phyloP scores from a whole-genome alignment of 2,797 vertebrate species.

The Protosalanx chinensis region DNA sequence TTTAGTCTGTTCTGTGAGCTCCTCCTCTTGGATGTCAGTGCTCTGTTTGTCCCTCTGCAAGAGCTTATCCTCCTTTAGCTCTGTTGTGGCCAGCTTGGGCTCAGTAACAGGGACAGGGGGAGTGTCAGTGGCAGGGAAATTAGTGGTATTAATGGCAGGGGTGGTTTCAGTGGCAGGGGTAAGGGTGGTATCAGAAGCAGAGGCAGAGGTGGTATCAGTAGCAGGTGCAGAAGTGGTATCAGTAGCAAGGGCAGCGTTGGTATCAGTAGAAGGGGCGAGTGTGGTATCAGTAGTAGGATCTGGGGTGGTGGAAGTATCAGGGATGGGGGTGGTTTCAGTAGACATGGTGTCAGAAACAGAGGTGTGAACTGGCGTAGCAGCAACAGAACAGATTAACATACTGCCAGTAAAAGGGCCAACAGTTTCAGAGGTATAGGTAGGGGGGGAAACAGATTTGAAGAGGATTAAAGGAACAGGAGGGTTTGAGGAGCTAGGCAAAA shows the following conservation, averaged over 20 bases:
- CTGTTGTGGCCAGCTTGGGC: constrained; percentile 14
- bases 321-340: neutral
- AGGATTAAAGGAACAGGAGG: constrained; percentile 35
- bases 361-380: neutral
- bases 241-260: neutral
- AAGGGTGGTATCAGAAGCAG: constrained; percentile 4
- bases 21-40: constrained; percentile 34
- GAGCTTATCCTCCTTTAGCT: constrained; percentile 21
- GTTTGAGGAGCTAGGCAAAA: constrained; percentile 61
- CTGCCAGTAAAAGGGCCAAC: neutral
- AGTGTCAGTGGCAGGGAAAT: constrained; percentile 11
- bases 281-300: neutral
- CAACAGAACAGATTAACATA: neutral
- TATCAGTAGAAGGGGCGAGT: neutral
- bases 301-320: neutral
- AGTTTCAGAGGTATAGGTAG: neutral
- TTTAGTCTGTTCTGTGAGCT: constrained; percentile 50
- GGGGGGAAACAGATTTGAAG: neutral
- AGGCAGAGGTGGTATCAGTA: neutral
- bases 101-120: constrained; percentile 23
- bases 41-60: constrained; percentile 30
- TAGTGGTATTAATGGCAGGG: neutral
- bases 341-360: neutral
- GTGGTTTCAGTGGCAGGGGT: constrained; percentile 17
- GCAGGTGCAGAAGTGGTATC: neutral